Evolutionary conservation across 2,888 invertebrate genomes (phyloP).

Genomic region (Phyllotreta striolata): DNA sequence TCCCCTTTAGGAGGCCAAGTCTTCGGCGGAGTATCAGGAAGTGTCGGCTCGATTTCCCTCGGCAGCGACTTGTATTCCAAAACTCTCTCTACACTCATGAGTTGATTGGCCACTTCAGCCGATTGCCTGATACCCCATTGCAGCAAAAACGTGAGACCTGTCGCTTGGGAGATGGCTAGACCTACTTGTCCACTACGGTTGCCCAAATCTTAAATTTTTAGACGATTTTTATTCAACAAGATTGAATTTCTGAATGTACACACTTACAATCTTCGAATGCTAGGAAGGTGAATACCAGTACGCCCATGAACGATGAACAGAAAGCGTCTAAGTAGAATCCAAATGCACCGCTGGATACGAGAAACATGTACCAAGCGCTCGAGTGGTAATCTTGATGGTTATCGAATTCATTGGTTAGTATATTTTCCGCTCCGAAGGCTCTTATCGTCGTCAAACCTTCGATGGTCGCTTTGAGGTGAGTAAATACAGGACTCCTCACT

Average conservation of each 20-base stretch:
- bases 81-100: conserved; percentile 92
- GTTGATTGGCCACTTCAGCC: conserved; percentile 69
- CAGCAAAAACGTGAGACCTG: conserved; percentile 65
- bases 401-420: conserved; percentile 65
- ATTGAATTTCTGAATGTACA: too few relatives aligned
- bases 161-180: conserved; percentile 57
- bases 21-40: conserved; percentile 36
- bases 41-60: conserved; percentile 70
- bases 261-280: conserved; percentile 23
- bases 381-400: conserved; percentile 68
- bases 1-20: conserved; percentile 77
- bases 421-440: conserved; percentile 73
- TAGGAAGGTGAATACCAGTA: conserved; percentile 71
- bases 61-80: conserved; percentile 69
- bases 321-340: conserved; percentile 70
- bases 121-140: conserved; percentile 82
- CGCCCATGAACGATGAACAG: conserved; percentile 68
- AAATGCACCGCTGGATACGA: conserved; percentile 68
- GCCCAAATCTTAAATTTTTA: too few relatives aligned
- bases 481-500: conserved; percentile 85
- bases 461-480: conserved; percentile 79
- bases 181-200: conserved; percentile 64
- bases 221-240: too few relatives aligned
- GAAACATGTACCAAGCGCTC: conserved; percentile 70
- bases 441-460: conserved; percentile 81